Conservation (phyloP, 2,797 vertebrate species). For the Xenentodon cancila region DNA sequence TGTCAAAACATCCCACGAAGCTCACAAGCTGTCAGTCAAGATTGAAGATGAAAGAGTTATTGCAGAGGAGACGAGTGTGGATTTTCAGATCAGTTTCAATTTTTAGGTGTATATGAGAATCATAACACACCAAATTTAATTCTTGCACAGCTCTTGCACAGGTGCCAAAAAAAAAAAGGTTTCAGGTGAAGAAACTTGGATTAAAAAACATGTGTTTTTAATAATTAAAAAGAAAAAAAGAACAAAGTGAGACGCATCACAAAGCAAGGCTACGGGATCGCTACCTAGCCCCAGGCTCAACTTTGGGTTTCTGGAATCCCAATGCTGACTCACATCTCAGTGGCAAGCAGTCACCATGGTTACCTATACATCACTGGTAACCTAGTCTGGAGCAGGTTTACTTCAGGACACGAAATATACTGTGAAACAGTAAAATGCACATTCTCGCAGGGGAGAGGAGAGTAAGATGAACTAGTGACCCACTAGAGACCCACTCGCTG, state of each 20-base stretch:
- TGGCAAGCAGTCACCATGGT: slow-evolving; percentile 12
- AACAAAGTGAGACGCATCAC: neutral
- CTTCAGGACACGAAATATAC: neutral
- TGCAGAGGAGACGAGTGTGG: slow-evolving; percentile 56
- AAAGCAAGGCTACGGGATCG: neutral
- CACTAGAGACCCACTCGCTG: no score
- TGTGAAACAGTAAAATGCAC: neutral
- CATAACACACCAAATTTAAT: slow-evolving; percentile 21
- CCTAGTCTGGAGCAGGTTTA: slow-evolving; percentile 1
- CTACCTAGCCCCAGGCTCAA: neutral
- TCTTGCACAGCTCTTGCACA: slow-evolving; percentile 5
- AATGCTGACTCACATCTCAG: neutral
- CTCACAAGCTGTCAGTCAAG: slow-evolving; percentile 22
- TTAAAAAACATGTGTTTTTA: neutral
- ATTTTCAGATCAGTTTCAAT: slow-evolving; percentile 12
- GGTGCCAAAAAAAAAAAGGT: neutral
- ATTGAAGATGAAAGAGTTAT: slow-evolving; percentile 65
- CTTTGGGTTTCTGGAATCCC: neutral
- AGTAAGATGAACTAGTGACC: no score
- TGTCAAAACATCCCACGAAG: no score
- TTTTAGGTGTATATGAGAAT: slow-evolving; percentile 19
- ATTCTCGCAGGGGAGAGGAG: no score
- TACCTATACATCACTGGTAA: neutral
- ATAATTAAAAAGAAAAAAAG: neutral
- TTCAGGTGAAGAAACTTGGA: no score